phyloP scores from a whole-genome alignment of 2,888 invertebrate genomes.

The Lasioglossum calceatum region DNA sequence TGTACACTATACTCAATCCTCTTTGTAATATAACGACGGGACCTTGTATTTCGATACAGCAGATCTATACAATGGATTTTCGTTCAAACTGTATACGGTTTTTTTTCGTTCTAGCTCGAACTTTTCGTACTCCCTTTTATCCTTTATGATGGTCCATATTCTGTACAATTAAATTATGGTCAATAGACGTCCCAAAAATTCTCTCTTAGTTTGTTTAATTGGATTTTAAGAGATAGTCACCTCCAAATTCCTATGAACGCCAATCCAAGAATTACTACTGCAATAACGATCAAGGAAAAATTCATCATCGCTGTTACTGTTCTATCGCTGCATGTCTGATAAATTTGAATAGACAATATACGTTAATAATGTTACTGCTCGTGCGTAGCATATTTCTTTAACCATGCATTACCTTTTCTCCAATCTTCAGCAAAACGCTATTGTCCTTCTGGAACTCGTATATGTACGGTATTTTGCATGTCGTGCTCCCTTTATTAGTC shows the following conservation, averaged over 20 bases:
- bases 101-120: slow-evolving; percentile 69
- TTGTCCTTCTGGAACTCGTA: slow-evolving; percentile 73
- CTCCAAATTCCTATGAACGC: slow-evolving; percentile 76
- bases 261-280: slow-evolving; percentile 71
- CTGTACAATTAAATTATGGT: slow-evolving; percentile 50
- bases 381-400: neutral
- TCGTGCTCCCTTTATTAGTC: slow-evolving; percentile 50
- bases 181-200: neutral
- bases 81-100: slow-evolving; percentile 70
- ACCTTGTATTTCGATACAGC: slow-evolving; percentile 86
- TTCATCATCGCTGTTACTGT: slow-evolving; percentile 67
- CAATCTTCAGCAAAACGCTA: slow-evolving; percentile 71
- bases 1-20: slow-evolving; percentile 62
- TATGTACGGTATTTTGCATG: slow-evolving; percentile 72
- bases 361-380: neutral
- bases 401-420: slow-evolving; percentile 61
- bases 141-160: slow-evolving; percentile 70
- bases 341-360: neutral
- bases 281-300: slow-evolving; percentile 63
- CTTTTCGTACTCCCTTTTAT: slow-evolving; percentile 72
- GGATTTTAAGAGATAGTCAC: slow-evolving; percentile 58
- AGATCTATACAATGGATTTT: slow-evolving; percentile 88
- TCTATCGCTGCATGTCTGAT: slow-evolving; percentile 71
- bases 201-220: neutral
- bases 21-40: slow-evolving; percentile 81